Evolutionary conservation across 2,113 vertebrate species (phyloP), one percentile per base, ranked within the genome.

Genomic region (Rissa tridactyla): DNA sequence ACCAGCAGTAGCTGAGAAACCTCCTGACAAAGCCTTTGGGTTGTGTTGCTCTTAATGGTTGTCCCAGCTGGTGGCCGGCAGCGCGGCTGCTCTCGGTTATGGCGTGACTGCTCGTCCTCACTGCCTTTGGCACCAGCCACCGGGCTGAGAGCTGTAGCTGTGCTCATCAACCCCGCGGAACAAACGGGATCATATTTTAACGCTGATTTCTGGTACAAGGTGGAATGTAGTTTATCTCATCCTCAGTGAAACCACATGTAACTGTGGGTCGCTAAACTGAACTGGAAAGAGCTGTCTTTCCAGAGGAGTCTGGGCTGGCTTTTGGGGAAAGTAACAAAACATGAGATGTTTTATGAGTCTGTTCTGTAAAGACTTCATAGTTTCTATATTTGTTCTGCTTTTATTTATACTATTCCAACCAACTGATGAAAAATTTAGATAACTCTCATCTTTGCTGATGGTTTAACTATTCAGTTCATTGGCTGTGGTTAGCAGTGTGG

Each of bases 11-110:
- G 72, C 55, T 60, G 89, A 81, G 81, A 75, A 71, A 58, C 64
- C 72, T 91, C 66, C 80, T 76, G 86, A 23, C 30, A 36, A 84
- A 86, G 55, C 40, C 65, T 73, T 46, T 77, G 76, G 34, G 42
- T 57, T 73, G 27, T 27, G 3, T 22, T 36, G 82, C 82, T 15
- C 3, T 16, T 40, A 19, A 11, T 32, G 80, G 54, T 83, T 36
- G 77, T 57, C 86, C 80, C 36, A 27, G 40, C 51, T 44, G 79
- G 62, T 5, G 8, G 30, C 47, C 1, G 2, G 70, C 46, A 16
- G 30, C 0, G 12, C 0, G 16, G 18, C 57, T 13, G 71, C 71
- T 49, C 52, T 55, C 3, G 0, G 44, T 47, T 57, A 12, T 0
- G 6, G 22, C 2, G 11, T 4, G 30, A 0, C 60, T 5, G 54